These are phyloP conservation scores for Callithrix jacchus DNA, from an alignment of 2,113 vertebrate genomes.

Conservation along the genomic window DNA sequence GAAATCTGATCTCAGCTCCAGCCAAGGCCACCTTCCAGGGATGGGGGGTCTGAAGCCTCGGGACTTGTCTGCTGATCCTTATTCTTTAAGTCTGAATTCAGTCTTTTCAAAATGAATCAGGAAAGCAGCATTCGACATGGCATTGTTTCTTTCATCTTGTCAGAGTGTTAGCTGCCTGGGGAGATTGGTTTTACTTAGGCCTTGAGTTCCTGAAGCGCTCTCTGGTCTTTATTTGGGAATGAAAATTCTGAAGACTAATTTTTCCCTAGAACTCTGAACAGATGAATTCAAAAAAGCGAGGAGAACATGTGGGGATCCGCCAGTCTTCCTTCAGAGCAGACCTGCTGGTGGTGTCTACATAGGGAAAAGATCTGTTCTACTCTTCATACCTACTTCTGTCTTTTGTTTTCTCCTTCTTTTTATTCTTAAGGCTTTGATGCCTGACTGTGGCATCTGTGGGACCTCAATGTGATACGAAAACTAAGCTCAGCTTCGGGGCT, in stretches of 20 bases:
- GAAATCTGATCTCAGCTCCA: background rate
- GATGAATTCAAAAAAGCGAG: background rate
- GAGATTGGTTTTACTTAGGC: background rate
- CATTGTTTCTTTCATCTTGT: background rate
- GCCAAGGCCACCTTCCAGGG: background rate
- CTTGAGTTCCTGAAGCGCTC: background rate
- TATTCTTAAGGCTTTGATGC: background rate
- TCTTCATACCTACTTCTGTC: background rate
- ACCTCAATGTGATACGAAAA: constrained; percentile 27
- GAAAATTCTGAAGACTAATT: background rate
- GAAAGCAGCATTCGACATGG: background rate
- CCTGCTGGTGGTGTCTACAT: rapidly evolving
- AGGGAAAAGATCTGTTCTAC: background rate
- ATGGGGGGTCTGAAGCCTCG: background rate
- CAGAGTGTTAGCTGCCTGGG: background rate
- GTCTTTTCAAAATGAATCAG: constrained; percentile 51
- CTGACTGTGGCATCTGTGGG: background rate
- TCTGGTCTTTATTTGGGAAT: background rate
- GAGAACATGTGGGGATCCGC: background rate
- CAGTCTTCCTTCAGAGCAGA: constrained; percentile 29
- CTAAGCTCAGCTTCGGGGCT: background rate
- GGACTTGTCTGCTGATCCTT: background rate
- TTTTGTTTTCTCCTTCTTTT: background rate
- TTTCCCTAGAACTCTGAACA: background rate
- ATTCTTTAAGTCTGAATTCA: background rate